These are phyloP conservation scores for Pararge aegeria DNA, from an alignment of 1,140 invertebrate species.

Conservation along the genomic window DNA sequence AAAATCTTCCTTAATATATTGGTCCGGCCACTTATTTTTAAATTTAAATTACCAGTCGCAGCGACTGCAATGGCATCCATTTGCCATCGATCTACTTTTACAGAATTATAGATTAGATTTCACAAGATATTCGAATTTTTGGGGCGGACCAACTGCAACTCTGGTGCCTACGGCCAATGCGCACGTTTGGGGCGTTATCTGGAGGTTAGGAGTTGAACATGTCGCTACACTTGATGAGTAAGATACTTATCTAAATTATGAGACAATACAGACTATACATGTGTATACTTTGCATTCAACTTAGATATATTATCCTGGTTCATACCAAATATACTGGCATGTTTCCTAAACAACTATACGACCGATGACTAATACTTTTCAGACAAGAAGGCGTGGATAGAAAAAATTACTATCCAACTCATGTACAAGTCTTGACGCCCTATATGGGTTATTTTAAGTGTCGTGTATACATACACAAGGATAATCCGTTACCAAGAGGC, in stretches of 20 bases:
- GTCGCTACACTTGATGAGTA: conserved; percentile 50
- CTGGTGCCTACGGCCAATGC: conserved; percentile 67
- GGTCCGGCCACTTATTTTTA: no score
- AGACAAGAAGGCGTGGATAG: conserved; percentile 56
- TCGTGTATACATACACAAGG: conserved; percentile 51
- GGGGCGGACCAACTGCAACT: conserved; percentile 63
- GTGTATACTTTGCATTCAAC: no score
- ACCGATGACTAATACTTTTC: no score
- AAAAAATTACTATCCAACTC: conserved; percentile 51
- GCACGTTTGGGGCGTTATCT: conserved; percentile 67
- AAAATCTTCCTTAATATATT: no score
- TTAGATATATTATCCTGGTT: no score
- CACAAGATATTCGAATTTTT: conserved; percentile 57
- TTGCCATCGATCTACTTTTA: no score
- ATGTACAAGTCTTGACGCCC: conserved; percentile 47
- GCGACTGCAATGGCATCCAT: no score
- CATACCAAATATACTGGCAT: no score
- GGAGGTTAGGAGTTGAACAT: conserved; percentile 45
- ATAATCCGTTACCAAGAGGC: conserved; percentile 57
- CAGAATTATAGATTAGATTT: conserved; percentile 65
- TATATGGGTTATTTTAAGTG: conserved; percentile 49
- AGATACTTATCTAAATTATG: conserved; percentile 15
- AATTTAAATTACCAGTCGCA: no score
- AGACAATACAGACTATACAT: no score
- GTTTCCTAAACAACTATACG: no score